Conservation (phyloP, 1,140 invertebrate genomes). For the Heliconius melpomene region DNA sequence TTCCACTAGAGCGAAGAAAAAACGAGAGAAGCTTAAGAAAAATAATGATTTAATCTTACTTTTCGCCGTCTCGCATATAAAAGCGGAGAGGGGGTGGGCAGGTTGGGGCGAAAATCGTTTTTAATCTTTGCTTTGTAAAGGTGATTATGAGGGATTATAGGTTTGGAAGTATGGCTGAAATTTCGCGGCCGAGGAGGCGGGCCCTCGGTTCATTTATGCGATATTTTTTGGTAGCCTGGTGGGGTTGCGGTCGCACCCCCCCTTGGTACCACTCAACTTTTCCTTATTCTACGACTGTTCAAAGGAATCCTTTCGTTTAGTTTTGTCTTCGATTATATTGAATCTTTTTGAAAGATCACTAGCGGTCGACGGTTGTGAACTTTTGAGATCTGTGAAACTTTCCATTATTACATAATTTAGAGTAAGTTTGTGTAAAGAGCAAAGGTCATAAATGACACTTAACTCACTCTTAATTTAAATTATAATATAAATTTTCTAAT, state of each 20-base stretch:
- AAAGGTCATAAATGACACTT: not conserved
- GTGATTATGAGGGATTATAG: slow-evolving; percentile 83
- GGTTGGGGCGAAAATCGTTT: slow-evolving; percentile 77
- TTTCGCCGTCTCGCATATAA: slow-evolving; percentile 79
- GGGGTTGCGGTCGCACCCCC: slow-evolving; percentile 70
- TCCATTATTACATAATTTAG: not conserved
- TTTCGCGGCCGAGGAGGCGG: slow-evolving; percentile 72
- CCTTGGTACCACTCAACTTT: slow-evolving; percentile 71
- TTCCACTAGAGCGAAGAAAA: slow-evolving; percentile 74
- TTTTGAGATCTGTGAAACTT: not conserved
- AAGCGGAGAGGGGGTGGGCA: slow-evolving; percentile 57
- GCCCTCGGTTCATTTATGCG: slow-evolving; percentile 69
- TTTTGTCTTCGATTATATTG: slow-evolving; percentile 54
- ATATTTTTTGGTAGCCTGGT: slow-evolving; percentile 71
- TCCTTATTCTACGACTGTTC: slow-evolving; percentile 68
- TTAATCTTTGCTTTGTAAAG: slow-evolving; percentile 83
- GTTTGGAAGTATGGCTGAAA: slow-evolving; percentile 79
- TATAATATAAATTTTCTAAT: slow-evolving; percentile 6
- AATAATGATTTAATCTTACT: slow-evolving; percentile 81
- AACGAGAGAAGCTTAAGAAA: slow-evolving; percentile 79
- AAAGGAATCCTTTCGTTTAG: slow-evolving; percentile 75
- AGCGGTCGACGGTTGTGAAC: slow-evolving; percentile 39
- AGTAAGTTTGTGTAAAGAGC: not conserved
- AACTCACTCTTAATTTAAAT: not conserved
- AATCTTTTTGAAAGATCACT: slow-evolving; percentile 56